phyloP scores from a whole-genome alignment of 1,140 invertebrate genomes.

The Leptonema lineaticorne region DNA sequence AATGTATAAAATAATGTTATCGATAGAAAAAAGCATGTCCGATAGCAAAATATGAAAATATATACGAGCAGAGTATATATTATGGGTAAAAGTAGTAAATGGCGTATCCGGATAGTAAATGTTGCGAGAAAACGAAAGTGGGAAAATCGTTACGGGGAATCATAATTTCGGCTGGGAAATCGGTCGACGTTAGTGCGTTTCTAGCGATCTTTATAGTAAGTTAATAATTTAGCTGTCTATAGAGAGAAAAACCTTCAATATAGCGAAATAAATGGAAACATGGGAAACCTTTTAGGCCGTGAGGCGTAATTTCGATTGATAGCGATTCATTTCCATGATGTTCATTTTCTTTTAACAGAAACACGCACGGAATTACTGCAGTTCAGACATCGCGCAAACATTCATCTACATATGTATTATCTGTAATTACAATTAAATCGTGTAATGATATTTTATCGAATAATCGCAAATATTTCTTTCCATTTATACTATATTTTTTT shows the following conservation, averaged over 20 bases:
- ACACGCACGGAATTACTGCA: neutral
- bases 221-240: slow-evolving; percentile 33
- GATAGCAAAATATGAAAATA: no score
- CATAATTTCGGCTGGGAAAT: slow-evolving; percentile 24
- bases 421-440: no score
- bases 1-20: no score
- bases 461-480: no score
- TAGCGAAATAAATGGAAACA: slow-evolving; percentile 36
- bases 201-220: slow-evolving; percentile 30
- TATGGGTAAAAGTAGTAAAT: neutral
- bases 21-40: no score
- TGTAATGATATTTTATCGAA: no score
- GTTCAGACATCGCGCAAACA: no score
- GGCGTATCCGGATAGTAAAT: neutral
- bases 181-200: slow-evolving; percentile 6
- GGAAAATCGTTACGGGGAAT: slow-evolving; percentile 26
- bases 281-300: slow-evolving; percentile 35
- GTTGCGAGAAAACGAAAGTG: neutral
- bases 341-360: slow-evolving; percentile 16
- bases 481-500: no score
- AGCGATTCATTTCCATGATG: slow-evolving; percentile 26
- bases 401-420: no score
- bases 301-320: slow-evolving; percentile 35
- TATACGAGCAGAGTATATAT: no score
- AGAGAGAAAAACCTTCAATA: slow-evolving; percentile 36